These are phyloP conservation scores for Caenorhabditis sulstoni DNA, from an alignment of 2,888 invertebrate genomes.

Conservation along the genomic window DNA sequence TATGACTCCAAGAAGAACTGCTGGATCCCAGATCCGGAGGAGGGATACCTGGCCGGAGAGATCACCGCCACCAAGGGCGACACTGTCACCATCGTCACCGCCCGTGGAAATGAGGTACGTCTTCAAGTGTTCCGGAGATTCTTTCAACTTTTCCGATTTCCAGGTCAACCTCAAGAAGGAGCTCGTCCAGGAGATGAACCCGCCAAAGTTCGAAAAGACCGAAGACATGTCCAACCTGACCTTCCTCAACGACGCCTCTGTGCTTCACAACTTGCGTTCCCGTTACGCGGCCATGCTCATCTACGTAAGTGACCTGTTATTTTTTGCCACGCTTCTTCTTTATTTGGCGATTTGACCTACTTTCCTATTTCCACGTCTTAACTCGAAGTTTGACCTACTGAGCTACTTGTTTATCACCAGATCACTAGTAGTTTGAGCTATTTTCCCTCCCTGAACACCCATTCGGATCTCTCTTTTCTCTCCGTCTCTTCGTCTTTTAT, in stretches of 20 bases:
- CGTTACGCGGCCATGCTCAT: constrained; percentile 96
- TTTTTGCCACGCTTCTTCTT: too few relatives aligned
- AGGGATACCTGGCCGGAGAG: constrained; percentile 94
- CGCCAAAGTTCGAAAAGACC: constrained; percentile 98
- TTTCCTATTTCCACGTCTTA: too few relatives aligned
- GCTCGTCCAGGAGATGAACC: constrained; percentile 94
- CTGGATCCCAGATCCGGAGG: constrained; percentile 76
- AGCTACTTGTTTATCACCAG: too few relatives aligned
- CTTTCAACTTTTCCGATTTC: constrained; percentile 3
- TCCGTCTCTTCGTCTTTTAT: too few relatives aligned
- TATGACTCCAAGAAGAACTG: constrained; percentile 77
- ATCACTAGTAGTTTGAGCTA: not conserved
- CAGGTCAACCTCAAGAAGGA: constrained; percentile 90
- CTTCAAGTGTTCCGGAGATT: not conserved
- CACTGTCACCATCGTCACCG: constrained; percentile 92
- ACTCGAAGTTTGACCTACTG: not conserved
- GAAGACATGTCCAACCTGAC: constrained; percentile 87
- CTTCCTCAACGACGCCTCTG: constrained; percentile 98
- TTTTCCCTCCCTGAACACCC: not conserved
- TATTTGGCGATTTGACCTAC: too few relatives aligned
- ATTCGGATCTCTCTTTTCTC: not conserved
- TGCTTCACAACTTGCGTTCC: constrained; percentile 97
- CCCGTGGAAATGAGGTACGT: constrained; percentile 81
- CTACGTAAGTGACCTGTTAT: constrained; percentile 75
- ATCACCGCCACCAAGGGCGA: constrained; percentile 99